phyloP scores from a whole-genome alignment of 2,888 invertebrate species.

The Polydrusus tereticollis region DNA sequence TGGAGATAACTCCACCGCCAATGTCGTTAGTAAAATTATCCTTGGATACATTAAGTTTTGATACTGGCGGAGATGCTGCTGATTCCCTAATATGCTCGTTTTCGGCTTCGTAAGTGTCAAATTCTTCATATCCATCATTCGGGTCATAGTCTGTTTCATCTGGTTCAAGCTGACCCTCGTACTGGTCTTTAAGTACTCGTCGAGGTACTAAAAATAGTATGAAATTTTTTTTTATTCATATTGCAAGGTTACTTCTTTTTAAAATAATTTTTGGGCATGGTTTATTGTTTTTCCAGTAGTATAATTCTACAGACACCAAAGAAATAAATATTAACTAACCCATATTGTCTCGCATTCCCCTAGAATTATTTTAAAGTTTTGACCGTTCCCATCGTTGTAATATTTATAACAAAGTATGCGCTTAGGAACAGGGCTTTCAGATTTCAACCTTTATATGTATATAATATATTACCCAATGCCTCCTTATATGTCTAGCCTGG shows the following conservation, averaged over 20 bases:
- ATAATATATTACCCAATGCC: not conserved
- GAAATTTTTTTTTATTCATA: too few species aligned
- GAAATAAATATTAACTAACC: too few species aligned
- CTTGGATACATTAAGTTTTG: conserved; percentile 66
- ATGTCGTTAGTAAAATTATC: conserved; percentile 63
- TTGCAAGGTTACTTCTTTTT: too few species aligned
- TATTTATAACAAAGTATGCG: not conserved
- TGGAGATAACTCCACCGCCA: conserved; percentile 57
- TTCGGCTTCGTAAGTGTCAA: conserved; percentile 68
- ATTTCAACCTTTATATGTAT: not conserved
- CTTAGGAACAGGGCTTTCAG: not conserved
- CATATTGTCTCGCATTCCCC: not conserved
- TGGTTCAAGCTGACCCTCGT: conserved; percentile 82
- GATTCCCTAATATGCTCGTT: conserved; percentile 72
- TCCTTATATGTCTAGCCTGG: not conserved
- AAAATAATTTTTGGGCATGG: too few species aligned
- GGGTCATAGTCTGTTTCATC: conserved; percentile 75
- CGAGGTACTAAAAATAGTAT: conserved; percentile 77
- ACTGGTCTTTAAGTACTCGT: conserved; percentile 85
- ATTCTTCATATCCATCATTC: conserved; percentile 68
- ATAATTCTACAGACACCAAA: too few species aligned
- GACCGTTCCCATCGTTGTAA: not conserved
- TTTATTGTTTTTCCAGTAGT: too few species aligned
- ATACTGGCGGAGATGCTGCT: conserved; percentile 72
- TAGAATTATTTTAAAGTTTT: not conserved